Base-by-base conservation (phyloP, 2,888 invertebrate species). In the Pelosia muscerda region DNA sequence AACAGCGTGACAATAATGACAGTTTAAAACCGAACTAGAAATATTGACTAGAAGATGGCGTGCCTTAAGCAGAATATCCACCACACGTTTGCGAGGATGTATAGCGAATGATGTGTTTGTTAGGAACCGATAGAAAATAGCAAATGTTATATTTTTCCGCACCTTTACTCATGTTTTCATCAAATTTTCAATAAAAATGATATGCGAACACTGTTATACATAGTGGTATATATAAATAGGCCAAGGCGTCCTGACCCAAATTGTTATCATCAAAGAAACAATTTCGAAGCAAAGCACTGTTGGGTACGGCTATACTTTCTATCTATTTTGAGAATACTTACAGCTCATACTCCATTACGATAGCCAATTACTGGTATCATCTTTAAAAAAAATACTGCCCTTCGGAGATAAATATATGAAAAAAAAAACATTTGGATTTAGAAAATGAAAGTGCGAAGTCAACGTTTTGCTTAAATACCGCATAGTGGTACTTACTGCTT, bases 321-420 rank as follows among this genome's bases (percentile, higher is more conserved):
- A 19, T 49, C 49, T 49, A 49, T 49, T 49, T 49, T 49, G 49
- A 49, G 49, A 49, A n/a, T 49, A 49, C 49, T 49, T 19, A n/a
- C 8, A 49, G n/a, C 49, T 1, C 42, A 49, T 49, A 49, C n/a
- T 49, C 49, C 8, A 49, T 19, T 8, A 49, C 19, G 6, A 19
- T 2, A 19, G n/a, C n/a, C 42, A 19, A 42, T 19, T 42, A 4
- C 42, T 42, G 42, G 19, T 49, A 49, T 49, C 9, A 3, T 49
- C 42, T 42, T n/a, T 9, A 9, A n/a, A 49, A 49, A 9, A 49
- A n/a, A n/a, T n/a, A n/a, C 19, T n/a, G 1, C n/a, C 49, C 49
- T n/a, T 19, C 9, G 15, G 38, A 38, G 15, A 38, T 15, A 15
- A 38, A 38, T 15, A 38, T 5, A 34, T 9, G 1, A 31, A 34